These are phyloP conservation scores for Trematomus bernacchii DNA, from an alignment of 2,797 vertebrate genomes.

Conservation along the genomic window DNA sequence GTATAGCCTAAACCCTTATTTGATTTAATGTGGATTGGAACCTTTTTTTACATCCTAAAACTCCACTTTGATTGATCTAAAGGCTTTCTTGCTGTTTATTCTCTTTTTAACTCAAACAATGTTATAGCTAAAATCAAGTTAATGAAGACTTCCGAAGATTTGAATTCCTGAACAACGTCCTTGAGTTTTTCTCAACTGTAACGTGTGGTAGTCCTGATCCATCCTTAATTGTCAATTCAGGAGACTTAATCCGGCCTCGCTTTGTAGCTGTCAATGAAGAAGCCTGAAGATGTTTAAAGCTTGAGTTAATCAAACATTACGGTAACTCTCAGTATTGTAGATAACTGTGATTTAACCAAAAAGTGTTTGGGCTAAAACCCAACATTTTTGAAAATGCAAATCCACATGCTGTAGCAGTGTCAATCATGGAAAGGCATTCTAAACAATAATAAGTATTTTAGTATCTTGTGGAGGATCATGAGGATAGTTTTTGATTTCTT, in stretches of 20 bases:
- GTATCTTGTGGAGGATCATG: not conserved
- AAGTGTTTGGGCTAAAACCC: conserved; percentile 5
- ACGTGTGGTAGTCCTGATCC: not conserved
- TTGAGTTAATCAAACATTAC: conserved; percentile 29
- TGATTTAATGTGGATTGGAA: not conserved
- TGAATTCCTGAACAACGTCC: not conserved
- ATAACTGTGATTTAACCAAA: not conserved
- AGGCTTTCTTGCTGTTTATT: too few relatives aligned
- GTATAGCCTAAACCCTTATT: not conserved
- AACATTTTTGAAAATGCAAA: conserved; percentile 9
- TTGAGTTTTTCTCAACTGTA: not conserved
- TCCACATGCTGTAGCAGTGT: conserved; percentile 4
- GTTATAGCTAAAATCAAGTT: not conserved
- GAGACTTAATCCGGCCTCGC: conserved; percentile 26
- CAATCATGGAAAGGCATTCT: not conserved
- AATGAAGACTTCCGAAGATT: not conserved
- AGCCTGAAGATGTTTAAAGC: not conserved
- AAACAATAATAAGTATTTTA: not conserved
- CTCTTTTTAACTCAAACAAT: not conserved
- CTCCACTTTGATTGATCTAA: not conserved
- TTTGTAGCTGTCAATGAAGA: conserved; percentile 16
- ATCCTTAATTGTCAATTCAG: conserved; percentile 1
- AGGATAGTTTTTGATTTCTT: not conserved
- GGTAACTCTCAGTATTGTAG: not conserved
- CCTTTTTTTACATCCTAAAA: not conserved